phyloP scores from a whole-genome alignment of 2,113 vertebrate genomes.

The Myotis lucifugus region DNA sequence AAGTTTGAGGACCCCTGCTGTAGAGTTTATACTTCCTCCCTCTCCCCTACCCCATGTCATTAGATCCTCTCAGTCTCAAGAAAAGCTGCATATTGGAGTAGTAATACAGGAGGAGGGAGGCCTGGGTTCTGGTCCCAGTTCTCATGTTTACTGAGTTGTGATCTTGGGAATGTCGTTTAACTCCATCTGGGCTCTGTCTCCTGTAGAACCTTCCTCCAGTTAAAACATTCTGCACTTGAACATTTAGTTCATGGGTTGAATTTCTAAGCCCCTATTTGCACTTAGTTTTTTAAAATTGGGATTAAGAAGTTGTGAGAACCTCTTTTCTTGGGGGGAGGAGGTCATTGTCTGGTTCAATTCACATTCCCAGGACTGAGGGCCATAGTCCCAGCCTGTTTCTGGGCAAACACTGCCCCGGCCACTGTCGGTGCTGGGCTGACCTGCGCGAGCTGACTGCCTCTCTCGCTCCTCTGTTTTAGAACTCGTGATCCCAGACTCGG shows the following conservation, averaged over 20 bases:
- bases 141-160: rapidly evolving
- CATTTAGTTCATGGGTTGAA: not conserved
- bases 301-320: not conserved
- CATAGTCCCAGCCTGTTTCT: not conserved
- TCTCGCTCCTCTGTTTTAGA: constrained; percentile 82
- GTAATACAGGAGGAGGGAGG: rapidly evolving
- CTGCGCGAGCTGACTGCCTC: not conserved
- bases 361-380: not conserved
- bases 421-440: not conserved
- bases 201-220: not conserved
- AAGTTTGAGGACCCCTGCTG: not conserved
- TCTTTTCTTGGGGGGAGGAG: not conserved
- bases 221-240: not conserved
- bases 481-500: constrained; percentile 92
- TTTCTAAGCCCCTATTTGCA: not conserved
- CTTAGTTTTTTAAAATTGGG: not conserved
- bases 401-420: not conserved
- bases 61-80: not conserved
- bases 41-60: not conserved
- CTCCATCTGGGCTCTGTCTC: not conserved
- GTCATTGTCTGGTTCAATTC: not conserved
- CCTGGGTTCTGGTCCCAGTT: no score
- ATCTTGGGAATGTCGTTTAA: not conserved
- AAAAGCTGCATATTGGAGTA: not conserved
- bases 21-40: not conserved